Evolutionary conservation across 2,113 vertebrate genomes (phyloP).

Genomic region (Cavia porcellus): DNA sequence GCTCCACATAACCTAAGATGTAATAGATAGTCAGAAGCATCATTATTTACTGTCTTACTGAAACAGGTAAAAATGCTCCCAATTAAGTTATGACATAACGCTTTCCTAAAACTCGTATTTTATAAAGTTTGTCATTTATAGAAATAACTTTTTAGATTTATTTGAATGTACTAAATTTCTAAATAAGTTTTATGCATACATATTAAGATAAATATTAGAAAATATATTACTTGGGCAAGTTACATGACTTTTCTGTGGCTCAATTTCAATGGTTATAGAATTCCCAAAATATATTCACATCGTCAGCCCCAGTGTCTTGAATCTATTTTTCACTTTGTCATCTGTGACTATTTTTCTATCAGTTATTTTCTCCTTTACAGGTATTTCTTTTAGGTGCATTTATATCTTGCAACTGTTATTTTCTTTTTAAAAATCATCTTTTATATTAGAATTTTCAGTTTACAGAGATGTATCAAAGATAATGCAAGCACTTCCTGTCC

Average conservation of each 20-base stretch:
- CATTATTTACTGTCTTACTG: neutral
- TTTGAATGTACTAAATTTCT: neutral
- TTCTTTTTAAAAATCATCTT: neutral
- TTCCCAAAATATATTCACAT: neutral
- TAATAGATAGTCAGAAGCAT: neutral
- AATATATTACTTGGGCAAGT: neutral
- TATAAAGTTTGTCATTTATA: neutral
- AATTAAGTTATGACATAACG: neutral
- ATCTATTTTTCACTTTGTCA: neutral
- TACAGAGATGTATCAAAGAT: neutral
- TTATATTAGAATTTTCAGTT: neutral
- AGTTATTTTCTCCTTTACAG: neutral
- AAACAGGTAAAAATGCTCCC: neutral
- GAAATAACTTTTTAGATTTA: neutral
- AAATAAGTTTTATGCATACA: neutral
- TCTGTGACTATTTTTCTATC: neutral
- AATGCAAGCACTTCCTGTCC: neutral
- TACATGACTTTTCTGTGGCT: neutral
- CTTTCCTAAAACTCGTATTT: neutral
- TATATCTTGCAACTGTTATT: slow-evolving; percentile 42
- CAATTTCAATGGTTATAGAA: neutral
- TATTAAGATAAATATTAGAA: neutral
- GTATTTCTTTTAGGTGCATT: neutral
- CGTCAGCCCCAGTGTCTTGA: neutral
- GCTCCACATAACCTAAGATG: neutral